Percentiles rank a stretch among this genome's conserved stretches.
These are phyloP conservation scores for Bombus confusus DNA, from an alignment of 1,140 invertebrate genomes.

Conservation along the genomic window DNA sequence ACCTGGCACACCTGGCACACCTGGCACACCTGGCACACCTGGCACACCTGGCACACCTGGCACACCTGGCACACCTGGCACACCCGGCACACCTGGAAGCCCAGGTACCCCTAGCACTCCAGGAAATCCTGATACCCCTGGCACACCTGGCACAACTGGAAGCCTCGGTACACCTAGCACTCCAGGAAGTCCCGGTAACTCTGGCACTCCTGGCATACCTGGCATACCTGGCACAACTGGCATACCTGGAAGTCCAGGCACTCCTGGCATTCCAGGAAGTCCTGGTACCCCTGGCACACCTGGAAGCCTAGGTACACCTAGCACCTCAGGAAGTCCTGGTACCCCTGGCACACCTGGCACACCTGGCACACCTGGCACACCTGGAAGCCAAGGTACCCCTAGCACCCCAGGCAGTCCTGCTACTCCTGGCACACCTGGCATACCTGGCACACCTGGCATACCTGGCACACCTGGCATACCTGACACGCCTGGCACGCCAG, in stretches of 20 bases:
- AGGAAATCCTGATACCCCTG: neutral
- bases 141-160: constrained; percentile 18
- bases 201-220: neutral
- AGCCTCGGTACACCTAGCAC: neutral
- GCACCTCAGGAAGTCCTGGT: neutral
- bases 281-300: constrained; percentile 55
- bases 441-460: constrained; percentile 58
- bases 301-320: constrained; percentile 53
- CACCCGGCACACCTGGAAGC: neutral
- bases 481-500: constrained; percentile 70
- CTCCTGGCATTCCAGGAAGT: neutral
- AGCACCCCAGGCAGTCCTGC: too few species aligned
- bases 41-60: neutral
- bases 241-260: neutral
- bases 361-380: neutral
- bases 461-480: constrained; percentile 80
- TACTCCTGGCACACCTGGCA: constrained; percentile 39
- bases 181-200: neutral
- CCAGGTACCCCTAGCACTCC: neutral
- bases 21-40: constrained; percentile 82
- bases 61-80: constrained; percentile 77
- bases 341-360: neutral
- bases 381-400: constrained; percentile 54
- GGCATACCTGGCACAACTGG: constrained; percentile 22
- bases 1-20: constrained; percentile 74